These are phyloP conservation scores for Elaphurus davidianus DNA, from an alignment of 2,113 vertebrate genomes.

Conservation along the genomic window DNA sequence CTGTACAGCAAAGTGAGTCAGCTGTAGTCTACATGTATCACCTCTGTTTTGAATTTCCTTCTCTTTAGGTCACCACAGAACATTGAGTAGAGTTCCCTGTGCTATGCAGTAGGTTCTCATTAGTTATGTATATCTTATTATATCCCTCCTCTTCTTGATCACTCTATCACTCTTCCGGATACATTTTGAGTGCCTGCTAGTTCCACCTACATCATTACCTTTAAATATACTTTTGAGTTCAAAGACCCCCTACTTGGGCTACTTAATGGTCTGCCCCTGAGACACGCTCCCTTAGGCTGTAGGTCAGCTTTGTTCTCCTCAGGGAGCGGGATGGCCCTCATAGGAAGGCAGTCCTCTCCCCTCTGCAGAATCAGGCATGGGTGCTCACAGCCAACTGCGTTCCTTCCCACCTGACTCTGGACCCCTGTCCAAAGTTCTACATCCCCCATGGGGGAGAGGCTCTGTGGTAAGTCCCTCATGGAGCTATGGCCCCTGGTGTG, in stretches of 20 bases:
- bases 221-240: neutral
- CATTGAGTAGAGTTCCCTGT: neutral
- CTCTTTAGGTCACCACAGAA: neutral
- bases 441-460: neutral
- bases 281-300: neutral
- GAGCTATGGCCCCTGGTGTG: neutral
- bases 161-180: neutral
- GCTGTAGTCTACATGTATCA: neutral
- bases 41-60: neutral
- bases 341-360: neutral
- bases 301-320: neutral
- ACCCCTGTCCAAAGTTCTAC: neutral
- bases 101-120: neutral
- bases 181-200: neutral
- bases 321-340: neutral
- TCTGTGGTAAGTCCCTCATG: neutral
- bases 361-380: neutral
- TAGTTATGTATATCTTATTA: neutral
- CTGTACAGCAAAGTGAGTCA: neutral
- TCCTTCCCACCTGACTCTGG: neutral
- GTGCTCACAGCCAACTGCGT: neutral
- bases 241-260: neutral
- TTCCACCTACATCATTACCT: neutral
- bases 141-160: neutral
- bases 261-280: neutral